Base-by-base conservation (phyloP, 1,140 invertebrate genomes). In the Luehdorfia chinensis region DNA sequence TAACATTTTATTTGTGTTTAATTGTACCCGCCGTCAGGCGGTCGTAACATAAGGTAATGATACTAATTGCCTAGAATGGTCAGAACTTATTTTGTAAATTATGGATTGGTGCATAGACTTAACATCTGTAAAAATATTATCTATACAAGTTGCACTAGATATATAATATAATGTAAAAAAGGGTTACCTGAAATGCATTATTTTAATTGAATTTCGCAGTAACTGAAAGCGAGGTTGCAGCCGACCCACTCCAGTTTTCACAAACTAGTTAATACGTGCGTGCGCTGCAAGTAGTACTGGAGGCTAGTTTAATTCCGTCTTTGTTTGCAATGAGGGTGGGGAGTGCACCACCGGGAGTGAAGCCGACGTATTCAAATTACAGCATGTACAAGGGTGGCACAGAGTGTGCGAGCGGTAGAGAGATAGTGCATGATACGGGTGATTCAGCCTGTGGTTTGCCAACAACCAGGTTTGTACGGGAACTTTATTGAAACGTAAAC, bases 281-380 rank as follows among this genome's bases (percentile, higher is more conserved):
- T 37, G 34, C 34, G 1, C 11, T 37, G 16, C 18, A 16, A 19
- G 34, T 37, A 37, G 21, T 37, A 37, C 6, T 9, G 11, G 34
- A 15, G n/a, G n/a, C n/a, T 18, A 41, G 21, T 41, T 41, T 41
- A 41, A 41, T 27, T 41, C 21, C 37, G 23, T 2, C 37, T 25
- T 27, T 41, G 37, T 41, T 41, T 41, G 12, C 23, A 13, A n/a
- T 14, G 13, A 8, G 12, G 19, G 16, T 4, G 16, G 18, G 19
- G 4, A 37, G 27, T 16, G 39, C 30, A 31, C 55, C 34, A 46
- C 30, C 45, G 55, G 55, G 47, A 54, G 47, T 45, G 30, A 16
- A 50, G 55, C 55, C 55, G 53, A 54, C 32, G 36, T 59, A 50
- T 59, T 54, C 55, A 59, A 59, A 54, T 54, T 46, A 43, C 49